phyloP scores from a whole-genome alignment of 30 jellyfish, hydroid and myxozoan species.

The Turritopsis dohrnii region DNA sequence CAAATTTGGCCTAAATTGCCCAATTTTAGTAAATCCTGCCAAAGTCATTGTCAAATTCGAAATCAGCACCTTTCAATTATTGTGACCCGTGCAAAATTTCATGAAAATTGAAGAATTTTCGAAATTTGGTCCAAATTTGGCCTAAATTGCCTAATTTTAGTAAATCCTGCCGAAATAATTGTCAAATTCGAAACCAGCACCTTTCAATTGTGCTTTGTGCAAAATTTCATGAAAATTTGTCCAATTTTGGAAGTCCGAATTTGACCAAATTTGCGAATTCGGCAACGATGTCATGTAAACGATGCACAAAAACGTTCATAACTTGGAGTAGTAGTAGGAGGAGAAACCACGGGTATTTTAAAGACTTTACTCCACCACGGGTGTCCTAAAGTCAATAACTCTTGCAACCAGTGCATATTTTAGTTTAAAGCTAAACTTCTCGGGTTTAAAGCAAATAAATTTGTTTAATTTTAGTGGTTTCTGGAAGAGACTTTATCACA shows the following conservation, averaged over 20 bases:
- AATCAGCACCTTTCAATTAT: neutral
- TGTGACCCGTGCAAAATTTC: neutral
- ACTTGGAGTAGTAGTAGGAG: no score
- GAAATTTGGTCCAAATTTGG: neutral
- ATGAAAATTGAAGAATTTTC: neutral
- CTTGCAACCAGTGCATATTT: no score
- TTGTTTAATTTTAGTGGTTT: no score
- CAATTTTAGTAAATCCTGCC: neutral
- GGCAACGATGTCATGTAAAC: no score
- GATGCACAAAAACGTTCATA: no score
- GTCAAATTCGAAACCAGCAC: neutral
- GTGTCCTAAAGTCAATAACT: no score
- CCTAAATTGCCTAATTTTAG: neutral
- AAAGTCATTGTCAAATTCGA: neutral
- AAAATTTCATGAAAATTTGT: neutral
- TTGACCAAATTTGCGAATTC: neutral
- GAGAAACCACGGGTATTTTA: no score
- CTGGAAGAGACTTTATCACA: no score
- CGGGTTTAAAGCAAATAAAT: no score
- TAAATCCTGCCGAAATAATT: no score
- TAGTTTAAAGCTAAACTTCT: no score
- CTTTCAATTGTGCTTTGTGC: neutral
- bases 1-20: neutral
- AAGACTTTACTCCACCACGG: no score
- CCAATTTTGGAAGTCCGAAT: neutral